These are phyloP conservation scores for Cossypha niveicapilla DNA, from an alignment of 2,797 vertebrate genomes.

Conservation along the genomic window DNA sequence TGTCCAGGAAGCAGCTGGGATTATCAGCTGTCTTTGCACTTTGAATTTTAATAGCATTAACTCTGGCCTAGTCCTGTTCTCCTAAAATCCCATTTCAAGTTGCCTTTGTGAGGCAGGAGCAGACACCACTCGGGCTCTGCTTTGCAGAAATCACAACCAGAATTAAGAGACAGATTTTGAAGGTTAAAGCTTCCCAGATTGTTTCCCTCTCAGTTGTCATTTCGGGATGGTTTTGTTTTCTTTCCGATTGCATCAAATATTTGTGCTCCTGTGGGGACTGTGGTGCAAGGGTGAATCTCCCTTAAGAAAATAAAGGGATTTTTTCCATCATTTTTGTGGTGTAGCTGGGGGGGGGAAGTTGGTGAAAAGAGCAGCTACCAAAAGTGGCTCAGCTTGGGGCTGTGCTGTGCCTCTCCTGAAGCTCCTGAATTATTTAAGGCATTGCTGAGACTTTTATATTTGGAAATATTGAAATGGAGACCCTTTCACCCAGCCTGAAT, in stretches of 20 bases:
- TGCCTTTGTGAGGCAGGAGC: background rate
- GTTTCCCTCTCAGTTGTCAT: conserved; percentile 24
- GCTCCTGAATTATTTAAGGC: background rate
- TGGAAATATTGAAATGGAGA: background rate
- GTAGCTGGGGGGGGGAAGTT: background rate
- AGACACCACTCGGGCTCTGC: background rate
- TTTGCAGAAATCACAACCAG: background rate
- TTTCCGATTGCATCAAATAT: conserved; percentile 5
- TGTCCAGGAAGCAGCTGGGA: background rate
- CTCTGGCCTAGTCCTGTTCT: background rate
- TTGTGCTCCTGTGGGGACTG: conserved; percentile 1
- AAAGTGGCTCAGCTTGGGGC: background rate
- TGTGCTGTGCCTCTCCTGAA: background rate
- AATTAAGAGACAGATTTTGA: conserved; percentile 21
- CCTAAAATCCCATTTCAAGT: background rate
- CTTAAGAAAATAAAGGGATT: background rate
- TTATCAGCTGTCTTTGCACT: background rate
- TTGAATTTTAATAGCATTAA: background rate
- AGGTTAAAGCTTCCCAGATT: background rate
- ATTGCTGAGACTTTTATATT: background rate
- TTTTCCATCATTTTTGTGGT: background rate
- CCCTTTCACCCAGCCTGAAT: background rate
- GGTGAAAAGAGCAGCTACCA: background rate
- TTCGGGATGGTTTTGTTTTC: conserved; percentile 16
- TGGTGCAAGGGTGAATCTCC: background rate